Conservation (phyloP, 2,113 vertebrate genomes). For the Phoxinus phoxinus region DNA sequence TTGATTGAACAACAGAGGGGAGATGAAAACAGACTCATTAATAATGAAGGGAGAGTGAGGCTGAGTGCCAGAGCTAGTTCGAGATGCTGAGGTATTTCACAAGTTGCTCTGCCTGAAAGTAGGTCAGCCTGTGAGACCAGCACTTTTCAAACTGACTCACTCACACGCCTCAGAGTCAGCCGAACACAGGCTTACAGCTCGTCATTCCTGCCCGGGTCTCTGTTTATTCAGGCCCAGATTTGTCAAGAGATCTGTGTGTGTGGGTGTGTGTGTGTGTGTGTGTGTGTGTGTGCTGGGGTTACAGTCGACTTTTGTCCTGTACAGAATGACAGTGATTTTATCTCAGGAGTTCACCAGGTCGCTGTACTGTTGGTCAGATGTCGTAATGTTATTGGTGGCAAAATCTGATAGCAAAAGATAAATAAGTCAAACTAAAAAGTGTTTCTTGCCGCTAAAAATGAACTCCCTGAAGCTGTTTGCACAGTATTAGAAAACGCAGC, state of each 20-base stretch:
- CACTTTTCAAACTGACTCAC: background rate
- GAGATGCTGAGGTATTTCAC: conserved; percentile 44
- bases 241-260: background rate
- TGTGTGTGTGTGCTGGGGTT: background rate
- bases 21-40: conserved; percentile 56
- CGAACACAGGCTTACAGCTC: background rate
- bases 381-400: background rate
- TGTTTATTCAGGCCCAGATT: background rate
- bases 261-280: background rate
- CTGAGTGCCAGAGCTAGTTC: conserved; percentile 12
- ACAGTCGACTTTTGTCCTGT: background rate
- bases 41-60: conserved; percentile 49
- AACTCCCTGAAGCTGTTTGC: background rate
- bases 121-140: conserved; percentile 50
- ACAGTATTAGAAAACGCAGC: background rate
- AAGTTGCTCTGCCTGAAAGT: conserved; percentile 51
- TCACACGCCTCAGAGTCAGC: background rate
- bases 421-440: background rate
- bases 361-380: background rate
- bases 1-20: conserved; percentile 52
- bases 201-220: background rate
- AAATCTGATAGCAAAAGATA: background rate
- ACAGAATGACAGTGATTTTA: background rate
- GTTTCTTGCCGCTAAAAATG: background rate
- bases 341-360: background rate